Conservation (phyloP, 1,140 invertebrate species). For the Camponotus pennsylvanicus region DNA sequence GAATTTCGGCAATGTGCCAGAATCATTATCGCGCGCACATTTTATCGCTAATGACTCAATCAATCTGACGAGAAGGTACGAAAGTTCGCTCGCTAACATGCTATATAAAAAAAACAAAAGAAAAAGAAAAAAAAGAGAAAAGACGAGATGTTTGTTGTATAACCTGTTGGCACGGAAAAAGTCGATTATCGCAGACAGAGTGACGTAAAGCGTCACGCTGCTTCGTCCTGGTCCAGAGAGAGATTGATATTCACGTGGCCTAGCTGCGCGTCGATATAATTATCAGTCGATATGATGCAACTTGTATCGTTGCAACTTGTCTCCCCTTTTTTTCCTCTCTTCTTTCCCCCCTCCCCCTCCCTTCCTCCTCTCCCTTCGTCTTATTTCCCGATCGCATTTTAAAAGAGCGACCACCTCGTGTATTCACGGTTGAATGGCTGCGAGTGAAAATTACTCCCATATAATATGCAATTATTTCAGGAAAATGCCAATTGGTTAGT, state of each 20-base stretch:
- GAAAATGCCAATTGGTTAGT: conserved; percentile 75
- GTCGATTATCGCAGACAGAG: conserved; percentile 2
- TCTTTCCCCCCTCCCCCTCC: not conserved
- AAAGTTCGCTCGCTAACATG: conserved; percentile 16
- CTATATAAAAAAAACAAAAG: not conserved
- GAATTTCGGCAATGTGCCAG: conserved; percentile 18
- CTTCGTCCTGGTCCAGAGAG: conserved; percentile 36
- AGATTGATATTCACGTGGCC: conserved; percentile 55
- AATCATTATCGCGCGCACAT: conserved; percentile 20
- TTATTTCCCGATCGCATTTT: conserved; percentile 57
- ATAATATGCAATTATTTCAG: conserved; percentile 74
- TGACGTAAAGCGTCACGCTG: conserved; percentile 41
- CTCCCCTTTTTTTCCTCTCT: conserved; percentile 25
- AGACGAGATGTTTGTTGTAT: not conserved
- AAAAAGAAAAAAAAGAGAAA: no score
- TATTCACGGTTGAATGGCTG: conserved; percentile 72
- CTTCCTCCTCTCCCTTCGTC: not conserved
- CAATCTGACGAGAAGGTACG: conserved; percentile 19
- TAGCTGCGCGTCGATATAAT: conserved; percentile 56
- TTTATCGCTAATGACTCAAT: conserved; percentile 51
- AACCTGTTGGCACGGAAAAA: conserved; percentile 47
- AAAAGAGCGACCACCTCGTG: conserved; percentile 59
- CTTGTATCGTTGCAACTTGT: conserved; percentile 63
- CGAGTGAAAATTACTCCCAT: conserved; percentile 70
- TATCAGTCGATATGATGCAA: conserved; percentile 66